Percentiles rank a stretch among this genome's conserved stretches.
phyloP scores from a whole-genome alignment of 2,797 vertebrate species.

The Galagoides demidoff region DNA sequence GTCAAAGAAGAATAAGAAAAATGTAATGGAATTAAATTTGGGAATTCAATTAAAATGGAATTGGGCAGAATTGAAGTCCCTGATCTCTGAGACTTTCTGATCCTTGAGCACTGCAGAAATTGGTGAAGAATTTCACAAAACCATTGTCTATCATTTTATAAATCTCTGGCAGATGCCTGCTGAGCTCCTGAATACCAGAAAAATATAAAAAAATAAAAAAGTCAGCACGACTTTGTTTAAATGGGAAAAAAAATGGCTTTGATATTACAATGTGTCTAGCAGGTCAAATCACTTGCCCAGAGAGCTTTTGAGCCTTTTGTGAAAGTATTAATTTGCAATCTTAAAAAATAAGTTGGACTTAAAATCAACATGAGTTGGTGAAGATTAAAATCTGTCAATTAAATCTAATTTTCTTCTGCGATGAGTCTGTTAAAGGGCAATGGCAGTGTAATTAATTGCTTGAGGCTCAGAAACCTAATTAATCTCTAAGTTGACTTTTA shows the following conservation, averaged over 20 bases:
- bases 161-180: not conserved
- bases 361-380: slow-evolving; percentile 57
- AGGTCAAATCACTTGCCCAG: slow-evolving; percentile 41
- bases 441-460: slow-evolving; percentile 79
- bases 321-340: slow-evolving; percentile 72
- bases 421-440: slow-evolving; percentile 66
- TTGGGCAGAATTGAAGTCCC: not conserved
- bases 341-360: slow-evolving; percentile 63
- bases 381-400: slow-evolving; percentile 73
- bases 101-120: not conserved
- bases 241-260: not conserved
- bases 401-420: slow-evolving; percentile 74
- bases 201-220: not conserved
- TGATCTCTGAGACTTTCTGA: not conserved
- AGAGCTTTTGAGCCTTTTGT: slow-evolving; percentile 46
- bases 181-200: not conserved
- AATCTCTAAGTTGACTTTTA: slow-evolving; percentile 78
- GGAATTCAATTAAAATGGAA: not conserved
- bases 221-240: not conserved
- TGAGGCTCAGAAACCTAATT: slow-evolving; percentile 79
- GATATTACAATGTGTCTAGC: not conserved
- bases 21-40: not conserved
- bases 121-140: not conserved
- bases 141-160: not conserved
- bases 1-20: not conserved